phyloP scores from a whole-genome alignment of 2,113 vertebrate genomes.

The Triplophysa siluroides region DNA sequence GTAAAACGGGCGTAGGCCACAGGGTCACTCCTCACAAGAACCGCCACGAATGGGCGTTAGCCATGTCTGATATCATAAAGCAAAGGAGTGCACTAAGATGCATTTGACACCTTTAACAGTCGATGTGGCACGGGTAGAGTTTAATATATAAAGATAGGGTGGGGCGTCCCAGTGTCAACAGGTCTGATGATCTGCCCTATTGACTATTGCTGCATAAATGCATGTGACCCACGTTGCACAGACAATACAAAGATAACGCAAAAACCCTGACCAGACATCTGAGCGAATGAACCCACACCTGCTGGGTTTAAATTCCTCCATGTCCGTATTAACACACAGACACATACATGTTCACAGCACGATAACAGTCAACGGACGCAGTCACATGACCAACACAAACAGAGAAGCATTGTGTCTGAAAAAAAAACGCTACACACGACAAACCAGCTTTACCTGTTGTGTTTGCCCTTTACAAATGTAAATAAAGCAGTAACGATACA shows the following conservation, averaged over 20 bases:
- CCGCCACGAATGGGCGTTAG: not conserved
- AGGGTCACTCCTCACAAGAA: not conserved
- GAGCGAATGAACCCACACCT: conserved; percentile 67
- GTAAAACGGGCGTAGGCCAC: not conserved
- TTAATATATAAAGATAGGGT: not conserved
- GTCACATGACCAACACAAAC: conserved; percentile 40
- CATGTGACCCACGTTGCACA: not conserved
- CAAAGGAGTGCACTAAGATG: not conserved
- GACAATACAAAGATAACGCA: too few relatives aligned
- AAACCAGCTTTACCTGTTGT: conserved; percentile 19
- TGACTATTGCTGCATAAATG: not conserved
- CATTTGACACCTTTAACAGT: not conserved
- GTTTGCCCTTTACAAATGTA: not conserved
- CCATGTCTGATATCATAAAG: not conserved
- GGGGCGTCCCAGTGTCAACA: not conserved
- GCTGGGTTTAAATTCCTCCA: conserved; percentile 53
- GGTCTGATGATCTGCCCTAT: not conserved
- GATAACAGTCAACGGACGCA: conserved; percentile 55
- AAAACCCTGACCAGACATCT: not conserved
- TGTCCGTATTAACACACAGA: conserved; percentile 44
- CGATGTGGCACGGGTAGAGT: not conserved
- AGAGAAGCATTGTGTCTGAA: not conserved
- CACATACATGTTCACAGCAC: conserved; percentile 29
- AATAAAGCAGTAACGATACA: not conserved
- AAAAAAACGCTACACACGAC: not conserved